Evolutionary conservation across 2,797 vertebrate genomes (phyloP), one percentile per base, ranked within the genome.

Genomic region (Poecilia gillii): DNA sequence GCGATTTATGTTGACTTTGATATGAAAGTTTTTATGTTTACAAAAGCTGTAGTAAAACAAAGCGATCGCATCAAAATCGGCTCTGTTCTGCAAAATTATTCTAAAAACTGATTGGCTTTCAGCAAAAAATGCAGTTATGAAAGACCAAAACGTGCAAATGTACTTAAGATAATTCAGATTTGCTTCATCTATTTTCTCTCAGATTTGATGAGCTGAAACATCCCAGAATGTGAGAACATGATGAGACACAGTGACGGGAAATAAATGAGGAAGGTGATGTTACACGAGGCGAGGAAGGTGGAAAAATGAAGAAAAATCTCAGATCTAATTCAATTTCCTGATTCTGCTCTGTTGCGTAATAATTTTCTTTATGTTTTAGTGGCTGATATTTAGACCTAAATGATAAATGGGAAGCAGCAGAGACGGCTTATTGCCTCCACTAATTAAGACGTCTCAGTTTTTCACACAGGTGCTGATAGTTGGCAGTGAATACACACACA

Each of bases 181-280:
- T 6, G 0, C 3, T 71, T 28, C 28, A 23, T n/a, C 9, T 72
- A 49, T 12, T 72, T 55, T 73, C 16, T 64, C 25, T 76, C 43
- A 68, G 47, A 70, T 74, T 13, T 79, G 45, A 85, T 62, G 47
- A 39, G 28, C 47, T 36, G 28, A 23, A 46, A 75, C 46, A n/a
- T 28, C 20, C 41, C 47, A 47, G 71, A 62, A 71, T 31, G 79
- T 79, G 79, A 80, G 74, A 57, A 72, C 84, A 36, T 62, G 9
- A 76, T 13, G 9, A 45, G 62, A 79, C 80, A 80, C 79, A 53
- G 85, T 46, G 85, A 85, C 83, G 82, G 78, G 83, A 79, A 78
- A 70, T 81, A 73, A 47, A 74, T 83, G 1, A 64, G 77, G 43
- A 71, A 71, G 76, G 81, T 25, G 76, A 73, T 28, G 6, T 43